A percentile compares a stretch with the other conserved stretches of the same genome.
Evolutionary conservation across 2,797 vertebrate genomes (phyloP).

Genomic region (Octomys mimax): DNA sequence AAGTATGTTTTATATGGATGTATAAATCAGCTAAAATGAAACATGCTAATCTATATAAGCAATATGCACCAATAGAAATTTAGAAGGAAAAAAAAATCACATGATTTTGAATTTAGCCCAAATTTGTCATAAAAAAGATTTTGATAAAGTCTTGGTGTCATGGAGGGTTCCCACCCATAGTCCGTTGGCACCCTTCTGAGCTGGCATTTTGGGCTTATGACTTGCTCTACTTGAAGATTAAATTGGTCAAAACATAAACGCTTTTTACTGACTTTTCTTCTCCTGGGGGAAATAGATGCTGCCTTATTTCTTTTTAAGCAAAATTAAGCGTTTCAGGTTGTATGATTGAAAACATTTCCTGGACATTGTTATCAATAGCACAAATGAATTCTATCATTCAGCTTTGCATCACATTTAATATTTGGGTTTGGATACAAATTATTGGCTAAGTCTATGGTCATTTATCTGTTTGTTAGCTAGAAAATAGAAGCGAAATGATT

Average conservation of each 20-base stretch:
- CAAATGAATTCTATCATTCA: background rate
- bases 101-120: background rate
- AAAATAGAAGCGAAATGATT: background rate
- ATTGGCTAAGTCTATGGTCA: background rate
- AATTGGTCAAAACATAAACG: background rate
- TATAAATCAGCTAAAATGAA: background rate
- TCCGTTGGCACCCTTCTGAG: background rate
- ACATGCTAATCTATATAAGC: too few relatives aligned
- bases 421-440: background rate
- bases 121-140: conserved; percentile 19
- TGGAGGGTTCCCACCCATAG: background rate
- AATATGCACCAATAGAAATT: background rate
- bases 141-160: conserved; percentile 1
- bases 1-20: background rate
- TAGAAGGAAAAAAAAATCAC: background rate
- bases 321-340: background rate
- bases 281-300: background rate
- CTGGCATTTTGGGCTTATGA: background rate
- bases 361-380: background rate
- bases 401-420: background rate
- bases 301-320: background rate
- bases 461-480: background rate
- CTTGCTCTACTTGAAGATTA: background rate
- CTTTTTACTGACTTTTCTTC: background rate
- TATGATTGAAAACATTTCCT: background rate